These are phyloP conservation scores for Drosophila mauritiana DNA, from an alignment of 1,140 invertebrate species.

Conservation along the genomic window DNA sequence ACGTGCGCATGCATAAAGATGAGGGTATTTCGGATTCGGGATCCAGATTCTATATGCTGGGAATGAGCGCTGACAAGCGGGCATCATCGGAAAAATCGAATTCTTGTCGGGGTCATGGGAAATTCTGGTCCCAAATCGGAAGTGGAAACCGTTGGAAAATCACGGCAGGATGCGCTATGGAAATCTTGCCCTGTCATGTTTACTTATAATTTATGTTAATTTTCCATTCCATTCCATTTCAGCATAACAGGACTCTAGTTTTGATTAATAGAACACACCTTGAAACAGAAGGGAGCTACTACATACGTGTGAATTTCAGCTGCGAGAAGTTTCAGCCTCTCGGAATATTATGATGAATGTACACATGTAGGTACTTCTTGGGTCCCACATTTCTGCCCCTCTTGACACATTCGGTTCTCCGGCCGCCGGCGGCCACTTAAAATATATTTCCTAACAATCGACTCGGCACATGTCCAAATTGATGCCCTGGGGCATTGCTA, in stretches of 20 bases:
- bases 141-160: conserved; percentile 68
- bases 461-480: conserved; percentile 79
- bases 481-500: conserved; percentile 80
- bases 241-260: conserved; percentile 57
- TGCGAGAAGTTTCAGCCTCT: conserved; percentile 9
- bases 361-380: conserved; percentile 3
- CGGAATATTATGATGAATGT: conserved; percentile 32
- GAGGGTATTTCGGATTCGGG: conserved; percentile 15
- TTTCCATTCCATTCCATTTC: conserved; percentile 56
- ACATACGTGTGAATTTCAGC: conserved; percentile 31
- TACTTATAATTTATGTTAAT: conserved; percentile 80
- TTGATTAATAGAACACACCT: conserved; percentile 79
- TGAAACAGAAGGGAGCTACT: conserved; percentile 18
- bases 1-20: conserved; percentile 61
- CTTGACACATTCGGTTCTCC: conserved; percentile 44
- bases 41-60: conserved; percentile 51
- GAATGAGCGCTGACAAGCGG: conserved; percentile 65
- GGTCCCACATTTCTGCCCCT: conserved; percentile 4
- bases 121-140: conserved; percentile 62
- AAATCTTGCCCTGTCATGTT: conserved; percentile 53
- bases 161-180: conserved; percentile 59
- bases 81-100: conserved; percentile 61
- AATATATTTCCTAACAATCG: conserved; percentile 69
- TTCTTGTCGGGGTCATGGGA: conserved; percentile 64
- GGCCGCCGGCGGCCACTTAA: conserved; percentile 65